Percentiles rank a stretch among this genome's conserved stretches.
Conservation (phyloP, 2,888 invertebrate species). For the Isotomurus palustris region DNA sequence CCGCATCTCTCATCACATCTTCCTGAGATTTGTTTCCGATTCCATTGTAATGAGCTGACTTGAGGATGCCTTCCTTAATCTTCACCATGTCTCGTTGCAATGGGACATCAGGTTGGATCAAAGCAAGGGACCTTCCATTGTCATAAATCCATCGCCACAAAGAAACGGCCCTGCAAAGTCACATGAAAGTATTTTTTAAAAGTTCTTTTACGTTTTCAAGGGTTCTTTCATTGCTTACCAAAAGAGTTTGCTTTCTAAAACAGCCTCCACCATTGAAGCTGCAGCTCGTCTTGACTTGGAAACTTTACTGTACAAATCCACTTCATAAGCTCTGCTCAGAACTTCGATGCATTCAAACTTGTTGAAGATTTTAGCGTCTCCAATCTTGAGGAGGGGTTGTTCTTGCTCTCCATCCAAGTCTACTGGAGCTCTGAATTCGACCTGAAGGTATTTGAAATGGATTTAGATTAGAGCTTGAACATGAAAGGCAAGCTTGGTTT, state of each 20-base stretch:
- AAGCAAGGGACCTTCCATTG: slow-evolving; percentile 33
- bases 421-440: background rate
- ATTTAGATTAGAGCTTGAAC: too few species aligned
- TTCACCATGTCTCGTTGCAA: slow-evolving; percentile 17
- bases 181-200: background rate
- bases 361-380: slow-evolving; percentile 23
- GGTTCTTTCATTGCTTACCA: slow-evolving; percentile 23
- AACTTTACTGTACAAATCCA: slow-evolving; percentile 29
- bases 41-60: slow-evolving; percentile 40
- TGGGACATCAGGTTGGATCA: slow-evolving; percentile 32
- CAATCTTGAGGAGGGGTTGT: slow-evolving; percentile 15
- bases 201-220: background rate
- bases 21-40: slow-evolving; percentile 29
- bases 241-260: slow-evolving; percentile 37
- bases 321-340: slow-evolving; percentile 20
- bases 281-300: slow-evolving; percentile 31
- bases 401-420: too few species aligned
- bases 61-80: too few species aligned
- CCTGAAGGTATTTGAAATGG: slow-evolving; percentile 6
- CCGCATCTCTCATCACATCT: slow-evolving; percentile 31
- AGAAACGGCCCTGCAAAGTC: slow-evolving; percentile 32
- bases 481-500: too few species aligned
- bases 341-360: slow-evolving; percentile 27
- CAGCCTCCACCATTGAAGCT: slow-evolving; percentile 37
- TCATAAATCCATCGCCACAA: slow-evolving; percentile 45